A percentile compares a stretch with the other conserved stretches of the same genome.
Evolutionary conservation across 2,797 vertebrate species (phyloP).

Genomic region (Taenioides sp.): DNA sequence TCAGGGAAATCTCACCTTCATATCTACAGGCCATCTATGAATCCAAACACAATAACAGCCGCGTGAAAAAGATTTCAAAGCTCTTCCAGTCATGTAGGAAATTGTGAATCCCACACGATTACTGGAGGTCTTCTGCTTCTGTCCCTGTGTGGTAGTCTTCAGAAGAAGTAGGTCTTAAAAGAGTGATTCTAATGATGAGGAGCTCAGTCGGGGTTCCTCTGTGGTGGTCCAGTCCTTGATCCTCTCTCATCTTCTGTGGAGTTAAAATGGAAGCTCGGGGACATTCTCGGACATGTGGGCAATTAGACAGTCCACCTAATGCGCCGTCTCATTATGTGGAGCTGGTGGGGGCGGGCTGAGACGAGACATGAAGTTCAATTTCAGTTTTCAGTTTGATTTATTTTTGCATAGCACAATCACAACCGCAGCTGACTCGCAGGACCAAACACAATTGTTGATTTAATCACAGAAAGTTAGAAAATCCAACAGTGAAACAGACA

Average conservation of each 20-base stretch:
- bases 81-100: not conserved
- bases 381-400: too few species aligned
- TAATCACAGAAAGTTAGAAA: too few species aligned
- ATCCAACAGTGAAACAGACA: too few species aligned
- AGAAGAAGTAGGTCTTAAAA: conserved; percentile 49
- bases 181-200: conserved; percentile 61
- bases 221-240: conserved; percentile 70
- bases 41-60: too few species aligned
- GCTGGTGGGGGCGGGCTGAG: conserved; percentile 23
- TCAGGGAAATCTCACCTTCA: too few species aligned
- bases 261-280: conserved; percentile 72
- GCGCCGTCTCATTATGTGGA: conserved; percentile 72
- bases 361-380: too few species aligned
- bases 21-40: too few species aligned
- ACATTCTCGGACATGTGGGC: conserved; percentile 67
- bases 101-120: not conserved
- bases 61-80: too few species aligned
- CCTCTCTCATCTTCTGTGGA: conserved; percentile 65
- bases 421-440: too few species aligned
- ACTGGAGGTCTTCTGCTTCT: not conserved
- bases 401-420: too few species aligned
- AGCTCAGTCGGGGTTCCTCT: conserved; percentile 60
- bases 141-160: conserved; percentile 32
- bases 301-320: conserved; percentile 70
- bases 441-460: too few species aligned